Evolutionary conservation across 2,113 vertebrate species (phyloP), one percentile per base, ranked within the genome.

Genomic region (Psilopogon haemacephalus): DNA sequence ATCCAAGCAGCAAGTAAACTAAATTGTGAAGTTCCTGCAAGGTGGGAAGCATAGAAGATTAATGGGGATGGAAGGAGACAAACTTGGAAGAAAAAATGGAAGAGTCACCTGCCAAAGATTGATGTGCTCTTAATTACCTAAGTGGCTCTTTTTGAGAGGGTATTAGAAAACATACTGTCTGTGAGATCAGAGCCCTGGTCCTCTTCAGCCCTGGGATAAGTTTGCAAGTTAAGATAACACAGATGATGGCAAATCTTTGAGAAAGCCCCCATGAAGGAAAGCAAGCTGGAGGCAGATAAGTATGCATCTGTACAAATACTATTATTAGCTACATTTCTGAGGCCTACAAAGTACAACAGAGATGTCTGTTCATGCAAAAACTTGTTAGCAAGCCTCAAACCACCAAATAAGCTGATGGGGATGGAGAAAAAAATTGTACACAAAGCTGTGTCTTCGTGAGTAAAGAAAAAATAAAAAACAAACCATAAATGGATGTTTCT

Each of bases 401-500:
- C 52, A 77, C 52, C 75, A 89, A 85, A 77, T 59, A 93, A 83
- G 56, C 0, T 0, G 28, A 37, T 77, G 50, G 55, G 30, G 37
- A 52, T 68, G 48, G 46, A 68, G 33, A 81, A 90, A 91, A 95
- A 79, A 86, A 92, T 72, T 95, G 85, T 96, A 93, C 89, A 92
- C 86, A 93, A 86, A 96, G 81, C 90, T 91, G 76, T 89, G 76
- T 74, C 84, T 96, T 95, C 94, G 78, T 75, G 42, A 96, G 50
- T 32, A 89, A 94, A 84, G 90, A 85, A 93, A 79, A 93, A 78
- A 93, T 74, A 93, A 78, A 87, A 95, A 97, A 85, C 40, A 97
- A 94, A 65, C 63, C 88, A 94, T 95, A 96, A 97, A 95, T 96
- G 82, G 79, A 78, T 94, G 89, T 95, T 97, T 96, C 97, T 97